These are phyloP conservation scores for Hirtodrosophila histrioides DNA, from an alignment of 2,888 invertebrate genomes.

Conservation along the genomic window DNA sequence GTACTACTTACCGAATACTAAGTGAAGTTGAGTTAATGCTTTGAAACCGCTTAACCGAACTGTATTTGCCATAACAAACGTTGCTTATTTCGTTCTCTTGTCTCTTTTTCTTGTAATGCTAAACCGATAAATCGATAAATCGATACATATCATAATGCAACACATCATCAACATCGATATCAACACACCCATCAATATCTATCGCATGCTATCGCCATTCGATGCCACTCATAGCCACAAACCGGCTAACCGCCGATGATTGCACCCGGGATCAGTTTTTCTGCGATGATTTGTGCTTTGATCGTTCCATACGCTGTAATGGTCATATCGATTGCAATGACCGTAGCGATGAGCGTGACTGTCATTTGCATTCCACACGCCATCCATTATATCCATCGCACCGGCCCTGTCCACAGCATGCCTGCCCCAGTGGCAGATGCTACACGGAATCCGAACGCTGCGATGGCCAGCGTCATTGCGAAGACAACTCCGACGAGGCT, in stretches of 20 bases:
- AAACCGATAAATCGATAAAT: slow-evolving; percentile 7
- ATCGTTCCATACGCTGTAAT: slow-evolving; percentile 87
- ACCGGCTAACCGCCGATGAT: slow-evolving; percentile 74
- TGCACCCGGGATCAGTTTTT: slow-evolving; percentile 85
- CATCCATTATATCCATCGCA: slow-evolving; percentile 43
- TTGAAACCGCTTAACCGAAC: slow-evolving; percentile 14
- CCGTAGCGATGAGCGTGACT: slow-evolving; percentile 86
- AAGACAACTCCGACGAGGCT: slow-evolving; percentile 86
- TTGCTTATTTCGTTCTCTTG: slow-evolving; percentile 54
- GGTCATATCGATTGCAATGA: slow-evolving; percentile 86
- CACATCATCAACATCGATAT: slow-evolving; percentile 17
- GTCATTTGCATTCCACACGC: slow-evolving; percentile 54
- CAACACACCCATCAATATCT: slow-evolving; percentile 22
- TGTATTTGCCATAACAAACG: slow-evolving; percentile 17
- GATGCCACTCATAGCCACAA: slow-evolving; percentile 65
- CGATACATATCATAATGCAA: slow-evolving; percentile 10
- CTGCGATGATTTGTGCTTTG: slow-evolving; percentile 87
- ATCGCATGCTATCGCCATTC: slow-evolving; percentile 21
- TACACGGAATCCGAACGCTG: slow-evolving; percentile 85
- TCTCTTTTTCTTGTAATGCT: slow-evolving; percentile 48
- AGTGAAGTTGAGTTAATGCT: slow-evolving; percentile 15
- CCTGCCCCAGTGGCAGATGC: slow-evolving; percentile 86
- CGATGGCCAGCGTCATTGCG: slow-evolving; percentile 86
- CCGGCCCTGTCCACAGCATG: slow-evolving; percentile 84
- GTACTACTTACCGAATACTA: slow-evolving; percentile 26